Conservation (phyloP, 2,888 invertebrate species). For the Zele albiditarsus region DNA sequence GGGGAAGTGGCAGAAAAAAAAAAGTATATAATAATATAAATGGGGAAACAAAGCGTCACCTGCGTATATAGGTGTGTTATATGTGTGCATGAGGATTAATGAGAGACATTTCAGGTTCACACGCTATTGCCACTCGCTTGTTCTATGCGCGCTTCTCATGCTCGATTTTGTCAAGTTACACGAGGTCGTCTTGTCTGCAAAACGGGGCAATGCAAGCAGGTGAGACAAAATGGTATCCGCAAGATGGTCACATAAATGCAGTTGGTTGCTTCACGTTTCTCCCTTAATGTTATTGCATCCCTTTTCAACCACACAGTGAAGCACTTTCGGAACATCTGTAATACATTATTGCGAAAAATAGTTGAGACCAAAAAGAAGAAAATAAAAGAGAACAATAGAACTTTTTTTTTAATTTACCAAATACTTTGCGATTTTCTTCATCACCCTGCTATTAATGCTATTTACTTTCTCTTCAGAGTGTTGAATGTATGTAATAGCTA, state of each 20-base stretch:
- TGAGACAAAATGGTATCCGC: conserved; percentile 33
- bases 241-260: conserved; percentile 21
- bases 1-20: conserved; percentile 1
- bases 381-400: not conserved
- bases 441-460: not conserved
- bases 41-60: conserved; percentile 36
- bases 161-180: conserved; percentile 31
- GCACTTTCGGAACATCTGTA: not conserved
- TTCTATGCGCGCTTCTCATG: conserved; percentile 26
- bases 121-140: conserved; percentile 23
- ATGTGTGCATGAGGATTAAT: conserved; percentile 8
- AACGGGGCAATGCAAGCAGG: not conserved
- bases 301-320: not conserved
- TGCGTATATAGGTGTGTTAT: not conserved
- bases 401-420: not conserved
- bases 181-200: conserved; percentile 10
- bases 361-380: not conserved
- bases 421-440: not conserved
- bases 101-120: conserved; percentile 26
- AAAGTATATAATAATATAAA: conserved; percentile 13
- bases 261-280: conserved; percentile 6
- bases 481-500: not conserved
- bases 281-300: not conserved
- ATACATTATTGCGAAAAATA: not conserved
- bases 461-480: not conserved